These are phyloP conservation scores for Spisula solida DNA, from an alignment of 2,888 invertebrate species.

Conservation along the genomic window DNA sequence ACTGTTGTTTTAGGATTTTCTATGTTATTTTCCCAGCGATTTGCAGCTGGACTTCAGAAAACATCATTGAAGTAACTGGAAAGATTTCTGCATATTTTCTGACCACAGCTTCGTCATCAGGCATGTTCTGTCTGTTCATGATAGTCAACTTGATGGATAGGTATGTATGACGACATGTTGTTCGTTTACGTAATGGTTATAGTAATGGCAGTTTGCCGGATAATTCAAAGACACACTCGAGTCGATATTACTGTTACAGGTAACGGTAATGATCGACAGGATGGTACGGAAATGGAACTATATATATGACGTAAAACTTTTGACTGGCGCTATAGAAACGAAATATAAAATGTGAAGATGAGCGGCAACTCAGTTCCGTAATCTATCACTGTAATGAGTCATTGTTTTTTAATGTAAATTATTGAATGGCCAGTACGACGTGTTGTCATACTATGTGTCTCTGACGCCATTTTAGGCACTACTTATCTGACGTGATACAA, in stretches of 20 bases:
- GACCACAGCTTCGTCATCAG: conserved; percentile 86
- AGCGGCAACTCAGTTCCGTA: too few relatives aligned
- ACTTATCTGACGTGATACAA: too few relatives aligned
- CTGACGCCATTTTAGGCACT: too few relatives aligned
- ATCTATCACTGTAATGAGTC: too few relatives aligned
- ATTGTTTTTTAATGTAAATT: too few relatives aligned
- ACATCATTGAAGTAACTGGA: conserved; percentile 86
- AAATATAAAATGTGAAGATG: too few relatives aligned
- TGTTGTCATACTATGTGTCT: too few relatives aligned
- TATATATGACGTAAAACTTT: neutral
- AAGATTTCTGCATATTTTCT: conserved; percentile 86
- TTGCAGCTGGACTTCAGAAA: conserved; percentile 87
- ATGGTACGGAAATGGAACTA: conserved; percentile 11
- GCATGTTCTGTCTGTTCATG: conserved; percentile 86
- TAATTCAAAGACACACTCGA: neutral
- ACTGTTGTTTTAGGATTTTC: conserved; percentile 86
- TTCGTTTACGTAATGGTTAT: conserved; percentile 69
- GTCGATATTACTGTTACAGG: neutral
- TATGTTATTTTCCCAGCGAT: conserved; percentile 87
- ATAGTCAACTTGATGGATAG: conserved; percentile 79
- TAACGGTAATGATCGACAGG: neutral
- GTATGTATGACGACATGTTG: conserved; percentile 67
- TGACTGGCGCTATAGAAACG: too few relatives aligned
- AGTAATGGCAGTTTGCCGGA: conserved; percentile 15
- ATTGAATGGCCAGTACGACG: too few relatives aligned